Percentiles rank a stretch among this genome's conserved stretches.
Evolutionary conservation across 2,797 vertebrate species (phyloP).

Genomic region (Hyperoplus immaculatus): DNA sequence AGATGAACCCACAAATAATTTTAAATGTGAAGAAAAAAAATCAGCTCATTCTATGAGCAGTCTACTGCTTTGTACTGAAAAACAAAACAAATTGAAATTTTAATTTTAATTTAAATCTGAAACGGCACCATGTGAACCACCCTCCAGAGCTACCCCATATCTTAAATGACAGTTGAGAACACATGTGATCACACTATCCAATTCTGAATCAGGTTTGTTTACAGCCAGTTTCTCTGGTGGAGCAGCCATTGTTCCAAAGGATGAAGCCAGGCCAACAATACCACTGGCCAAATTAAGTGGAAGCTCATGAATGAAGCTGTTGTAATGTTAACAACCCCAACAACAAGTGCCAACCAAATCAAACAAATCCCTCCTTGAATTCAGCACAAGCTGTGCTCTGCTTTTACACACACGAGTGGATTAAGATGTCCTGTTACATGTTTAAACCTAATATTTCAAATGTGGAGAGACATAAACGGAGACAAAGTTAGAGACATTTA

Average conservation of each 20-base stretch:
- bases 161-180: neutral
- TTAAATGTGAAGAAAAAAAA: neutral
- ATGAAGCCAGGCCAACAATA: constrained; percentile 16
- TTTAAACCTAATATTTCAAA: neutral
- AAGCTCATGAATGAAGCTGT: constrained; percentile 9
- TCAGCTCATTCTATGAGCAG: no score
- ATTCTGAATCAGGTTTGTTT: constrained; percentile 1
- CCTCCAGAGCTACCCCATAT: neutral
- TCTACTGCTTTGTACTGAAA: no score
- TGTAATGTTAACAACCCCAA: constrained; percentile 21
- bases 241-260: constrained; percentile 31
- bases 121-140: no score
- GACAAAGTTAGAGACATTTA: neutral
- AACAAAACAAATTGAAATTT: neutral
- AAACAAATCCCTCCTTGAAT: neutral
- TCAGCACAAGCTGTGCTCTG: neutral
- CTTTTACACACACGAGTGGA: neutral
- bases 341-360: neutral
- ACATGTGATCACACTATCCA: neutral
- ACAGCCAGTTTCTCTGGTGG: neutral
- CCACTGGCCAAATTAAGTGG: constrained; percentile 20
- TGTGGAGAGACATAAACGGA: neutral
- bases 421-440: neutral
- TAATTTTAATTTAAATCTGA: neutral
- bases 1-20: neutral